Evolutionary conservation across 1,140 invertebrate genomes (phyloP).

Genomic region (Drosophila punjabiensis): DNA sequence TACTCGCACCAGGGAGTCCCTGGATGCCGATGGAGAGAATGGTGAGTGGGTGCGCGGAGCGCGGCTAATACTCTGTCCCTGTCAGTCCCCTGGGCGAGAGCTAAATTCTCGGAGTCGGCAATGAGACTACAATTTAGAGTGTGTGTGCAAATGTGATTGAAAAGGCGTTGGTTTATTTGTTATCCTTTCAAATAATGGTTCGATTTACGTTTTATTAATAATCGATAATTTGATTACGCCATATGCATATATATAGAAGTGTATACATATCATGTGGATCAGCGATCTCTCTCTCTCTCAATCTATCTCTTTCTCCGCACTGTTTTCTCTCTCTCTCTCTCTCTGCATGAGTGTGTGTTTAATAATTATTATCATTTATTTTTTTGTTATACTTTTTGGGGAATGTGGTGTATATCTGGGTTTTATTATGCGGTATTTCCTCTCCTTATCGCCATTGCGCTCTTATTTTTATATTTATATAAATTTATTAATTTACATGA

Average conservation of each 20-base stretch:
- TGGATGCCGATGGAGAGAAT: not conserved
- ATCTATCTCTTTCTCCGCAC: constrained; percentile 32
- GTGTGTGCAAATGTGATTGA: constrained; percentile 19
- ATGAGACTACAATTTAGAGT: constrained; percentile 15
- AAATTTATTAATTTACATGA: constrained; percentile 74
- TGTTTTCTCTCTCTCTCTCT: constrained; percentile 9
- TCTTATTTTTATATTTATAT: constrained; percentile 23
- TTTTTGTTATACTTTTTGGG: constrained; percentile 17
- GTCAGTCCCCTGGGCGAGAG: constrained; percentile 7
- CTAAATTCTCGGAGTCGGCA: not conserved
- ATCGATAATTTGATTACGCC: constrained; percentile 80
- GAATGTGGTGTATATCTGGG: constrained; percentile 48
- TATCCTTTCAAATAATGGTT: constrained; percentile 67
- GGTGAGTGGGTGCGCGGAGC: not conserved
- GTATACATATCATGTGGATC: constrained; percentile 76
- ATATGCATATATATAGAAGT: constrained; percentile 69
- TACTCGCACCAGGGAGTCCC: not conserved
- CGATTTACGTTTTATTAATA: constrained; percentile 71
- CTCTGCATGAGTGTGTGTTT: constrained; percentile 10
- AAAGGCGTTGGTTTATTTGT: constrained; percentile 14
- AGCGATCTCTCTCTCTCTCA: constrained; percentile 45
- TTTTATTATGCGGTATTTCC: constrained; percentile 30
- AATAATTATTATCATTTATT: constrained; percentile 59
- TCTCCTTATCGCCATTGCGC: constrained; percentile 23
- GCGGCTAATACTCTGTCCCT: constrained; percentile 6